A percentile compares a stretch with the other conserved stretches of the same genome.
phyloP scores from a whole-genome alignment of 1,140 invertebrate species.

The Panonychus citri region DNA sequence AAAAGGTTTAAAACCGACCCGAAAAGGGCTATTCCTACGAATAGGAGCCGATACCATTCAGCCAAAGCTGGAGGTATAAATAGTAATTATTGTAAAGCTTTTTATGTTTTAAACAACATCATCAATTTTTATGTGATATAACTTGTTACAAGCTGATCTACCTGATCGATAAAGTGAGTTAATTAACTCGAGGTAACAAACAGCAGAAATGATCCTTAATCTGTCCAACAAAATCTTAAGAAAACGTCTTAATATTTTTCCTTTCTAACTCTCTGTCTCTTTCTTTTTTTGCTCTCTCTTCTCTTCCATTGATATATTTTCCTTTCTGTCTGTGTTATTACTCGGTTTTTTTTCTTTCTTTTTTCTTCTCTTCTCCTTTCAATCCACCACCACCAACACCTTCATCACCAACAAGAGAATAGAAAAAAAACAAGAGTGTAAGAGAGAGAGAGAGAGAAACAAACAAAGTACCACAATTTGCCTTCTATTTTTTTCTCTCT shows the following conservation, averaged over 20 bases:
- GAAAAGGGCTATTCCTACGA: too few species aligned
- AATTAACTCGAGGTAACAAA: too few species aligned
- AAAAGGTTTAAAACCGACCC: too few species aligned
- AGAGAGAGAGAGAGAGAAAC: neutral
- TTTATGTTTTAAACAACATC: too few species aligned
- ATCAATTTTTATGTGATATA: too few species aligned
- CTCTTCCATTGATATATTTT: neutral
- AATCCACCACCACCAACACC: neutral
- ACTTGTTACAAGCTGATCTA: too few species aligned
- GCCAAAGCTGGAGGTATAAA: too few species aligned
- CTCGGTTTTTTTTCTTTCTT: neutral
- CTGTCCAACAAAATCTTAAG: too few species aligned
- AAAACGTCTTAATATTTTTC: neutral
- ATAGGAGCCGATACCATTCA: too few species aligned
- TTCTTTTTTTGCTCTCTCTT: neutral
- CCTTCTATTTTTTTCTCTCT: neutral
- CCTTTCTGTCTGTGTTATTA: neutral
- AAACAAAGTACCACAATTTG: neutral
- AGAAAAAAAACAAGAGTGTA: neutral
- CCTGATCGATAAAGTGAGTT: too few species aligned
- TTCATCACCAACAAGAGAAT: neutral
- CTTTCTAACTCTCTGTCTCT: neutral
- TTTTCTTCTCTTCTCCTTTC: neutral
- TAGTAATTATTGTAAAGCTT: too few species aligned
- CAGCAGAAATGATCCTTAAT: too few species aligned